Base-by-base conservation (phyloP, 2,113 vertebrate genomes). In the Natator depressus region DNA sequence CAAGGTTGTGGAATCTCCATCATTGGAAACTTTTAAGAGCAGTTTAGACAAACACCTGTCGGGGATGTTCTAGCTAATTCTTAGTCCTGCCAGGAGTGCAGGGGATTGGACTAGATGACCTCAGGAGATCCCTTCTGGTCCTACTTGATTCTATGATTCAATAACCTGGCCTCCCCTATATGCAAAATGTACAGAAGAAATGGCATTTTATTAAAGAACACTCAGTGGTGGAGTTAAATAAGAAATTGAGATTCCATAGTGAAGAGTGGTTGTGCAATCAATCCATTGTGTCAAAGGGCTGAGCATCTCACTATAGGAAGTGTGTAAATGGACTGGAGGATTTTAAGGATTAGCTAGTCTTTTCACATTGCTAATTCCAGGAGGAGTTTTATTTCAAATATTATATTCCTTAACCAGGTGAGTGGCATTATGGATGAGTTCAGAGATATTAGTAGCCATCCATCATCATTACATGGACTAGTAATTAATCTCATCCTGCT, bases 331-430 rank as follows among this genome's bases (percentile, higher is more conserved):
- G 72, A 47, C 22, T 55, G 54, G 6, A 81, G 72, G 38, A 42
- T 47, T 96, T 80, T 31, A 27, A 19, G 82, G 88, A 27, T 59
- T 50, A 31, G 1, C 46, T 75, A 57, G 38, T 31, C 0, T 10
- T 8, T 91, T 25, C 22, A 51, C 62, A n/a, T 27, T 8, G 86
- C 31, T 47, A 24, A 75, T 85, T 79, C 51, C 4, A 90, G 25
- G n/a, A 46, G 47, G 49, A 35, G 31, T 46, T 24, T 35, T 49
- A 10, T 53, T 80, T 65, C n/a, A 5, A 0, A 0, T 16, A 14
- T 78, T 13, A 0, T 1, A 1, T 57, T 89, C 80, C 20, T 79
- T 62, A 49, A 8, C 25, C 11, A 57, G 84, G 11, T 69, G 20
- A 76, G 29, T 10, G 47, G 72, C 20, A 1, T 76, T 76, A 31